Percentiles rank a stretch among this genome's conserved stretches.
Evolutionary conservation across 2,888 invertebrate species (phyloP).

Genomic region (Argyra leucocephala): DNA sequence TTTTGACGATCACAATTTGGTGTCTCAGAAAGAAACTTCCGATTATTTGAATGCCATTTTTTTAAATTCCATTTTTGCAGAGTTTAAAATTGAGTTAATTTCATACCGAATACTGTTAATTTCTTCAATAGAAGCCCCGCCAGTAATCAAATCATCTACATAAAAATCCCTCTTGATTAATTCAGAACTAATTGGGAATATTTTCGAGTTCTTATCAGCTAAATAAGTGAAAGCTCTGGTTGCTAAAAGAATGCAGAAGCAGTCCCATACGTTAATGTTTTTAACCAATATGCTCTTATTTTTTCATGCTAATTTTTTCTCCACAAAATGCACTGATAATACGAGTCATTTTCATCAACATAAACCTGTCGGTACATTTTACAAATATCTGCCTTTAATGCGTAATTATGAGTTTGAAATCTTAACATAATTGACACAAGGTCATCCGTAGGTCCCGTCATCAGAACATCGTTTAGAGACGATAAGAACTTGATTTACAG

Average conservation of each 20-base stretch:
- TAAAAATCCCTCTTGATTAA: constrained; percentile 15
- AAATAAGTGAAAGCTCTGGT: background rate
- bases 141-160: constrained; percentile 16
- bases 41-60: constrained; percentile 4
- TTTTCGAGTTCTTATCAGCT: background rate
- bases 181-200: background rate
- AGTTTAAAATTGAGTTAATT: constrained; percentile 6
- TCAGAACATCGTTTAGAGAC: constrained; percentile 11
- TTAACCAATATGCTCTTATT: background rate
- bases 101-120: constrained; percentile 12
- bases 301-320: constrained; percentile 2
- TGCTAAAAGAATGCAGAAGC: background rate
- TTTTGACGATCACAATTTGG: background rate
- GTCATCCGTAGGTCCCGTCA: constrained; percentile 16
- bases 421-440: constrained; percentile 17
- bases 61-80: background rate
- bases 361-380: constrained; percentile 18
- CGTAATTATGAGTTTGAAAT: constrained; percentile 17
- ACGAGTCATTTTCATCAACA: constrained; percentile 10
- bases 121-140: constrained; percentile 13
- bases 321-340: constrained; percentile 17
- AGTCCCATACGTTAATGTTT: background rate
- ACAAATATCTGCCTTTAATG: constrained; percentile 12
- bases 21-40: background rate
- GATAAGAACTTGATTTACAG: constrained; percentile 6